Conservation (phyloP, 1,140 invertebrate genomes). For the Hormaphis cornu region DNA sequence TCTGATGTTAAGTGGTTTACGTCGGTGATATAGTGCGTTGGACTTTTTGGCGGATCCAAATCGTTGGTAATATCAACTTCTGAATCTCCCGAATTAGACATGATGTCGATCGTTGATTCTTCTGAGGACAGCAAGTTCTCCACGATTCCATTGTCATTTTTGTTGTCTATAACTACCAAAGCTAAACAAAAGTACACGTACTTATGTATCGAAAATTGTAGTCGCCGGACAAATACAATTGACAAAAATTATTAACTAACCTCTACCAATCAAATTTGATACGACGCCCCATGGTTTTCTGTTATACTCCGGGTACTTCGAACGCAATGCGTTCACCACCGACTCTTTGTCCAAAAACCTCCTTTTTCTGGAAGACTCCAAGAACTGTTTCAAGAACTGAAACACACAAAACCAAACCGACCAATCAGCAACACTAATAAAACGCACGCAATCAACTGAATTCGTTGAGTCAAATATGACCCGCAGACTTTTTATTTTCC, state of each 20-base stretch:
- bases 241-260: not conserved
- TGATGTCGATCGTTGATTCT: slow-evolving; percentile 3
- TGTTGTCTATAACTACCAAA: not conserved
- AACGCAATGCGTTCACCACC: not conserved
- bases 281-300: slow-evolving; percentile 18
- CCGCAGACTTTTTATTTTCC: no score
- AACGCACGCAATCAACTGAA: no score
- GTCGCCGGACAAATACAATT: no score
- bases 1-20: not conserved
- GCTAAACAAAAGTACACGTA: not conserved
- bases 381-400: not conserved
- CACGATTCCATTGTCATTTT: not conserved
- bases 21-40: not conserved
- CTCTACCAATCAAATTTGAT: slow-evolving; percentile 4
- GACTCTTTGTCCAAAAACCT: not conserved
- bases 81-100: slow-evolving; percentile 10
- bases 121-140: not conserved
- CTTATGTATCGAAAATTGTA: no score
- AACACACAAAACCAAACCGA: no score
- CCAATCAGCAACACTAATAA: no score
- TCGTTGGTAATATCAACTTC: not conserved
- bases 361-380: not conserved
- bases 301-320: not conserved
- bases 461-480: no score
- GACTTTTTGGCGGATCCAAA: not conserved